These are phyloP conservation scores for Gymnoscopelus braueri DNA, from an alignment of 2,797 vertebrate species.

Conservation along the genomic window DNA sequence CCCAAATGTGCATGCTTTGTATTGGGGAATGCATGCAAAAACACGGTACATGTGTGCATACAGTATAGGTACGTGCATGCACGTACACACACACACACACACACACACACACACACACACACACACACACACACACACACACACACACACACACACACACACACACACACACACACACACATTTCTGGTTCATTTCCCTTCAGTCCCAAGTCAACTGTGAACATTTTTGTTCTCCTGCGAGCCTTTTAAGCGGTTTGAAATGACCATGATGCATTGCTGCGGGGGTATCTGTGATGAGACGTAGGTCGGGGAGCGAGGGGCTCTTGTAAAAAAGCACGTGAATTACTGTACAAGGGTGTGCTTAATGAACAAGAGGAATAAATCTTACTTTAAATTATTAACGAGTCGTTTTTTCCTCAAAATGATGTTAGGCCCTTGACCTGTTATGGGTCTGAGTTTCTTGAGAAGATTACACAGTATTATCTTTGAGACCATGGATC, in stretches of 20 bases:
- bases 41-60: not conserved
- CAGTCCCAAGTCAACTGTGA: conserved; percentile 58
- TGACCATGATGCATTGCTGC: conserved; percentile 45
- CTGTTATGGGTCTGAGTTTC: too few relatives aligned
- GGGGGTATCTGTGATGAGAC: conserved; percentile 36
- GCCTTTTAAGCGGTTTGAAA: conserved; percentile 55
- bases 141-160: conserved; percentile 18
- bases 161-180: conserved; percentile 25
- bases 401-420: too few relatives aligned
- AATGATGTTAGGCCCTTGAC: too few relatives aligned
- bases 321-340: conserved; percentile 32
- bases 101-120: not conserved
- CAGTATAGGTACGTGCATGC: not conserved
- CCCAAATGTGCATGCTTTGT: not conserved
- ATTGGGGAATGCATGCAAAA: not conserved
- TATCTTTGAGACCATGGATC: too few relatives aligned
- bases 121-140: conserved; percentile 4
- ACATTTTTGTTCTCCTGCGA: conserved; percentile 55
- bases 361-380: conserved; percentile 25
- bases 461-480: too few relatives aligned
- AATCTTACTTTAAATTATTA: conserved; percentile 9
- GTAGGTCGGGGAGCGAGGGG: conserved; percentile 25
- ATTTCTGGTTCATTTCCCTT: conserved; percentile 66
- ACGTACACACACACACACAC: not conserved
- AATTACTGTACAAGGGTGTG: conserved; percentile 7